Percentiles rank a stretch among this genome's conserved stretches.
Evolutionary conservation across 30 jellyfish, hydroid and myxozoan genomes (phyloP).

Genomic region (Hydractinia echinata): DNA sequence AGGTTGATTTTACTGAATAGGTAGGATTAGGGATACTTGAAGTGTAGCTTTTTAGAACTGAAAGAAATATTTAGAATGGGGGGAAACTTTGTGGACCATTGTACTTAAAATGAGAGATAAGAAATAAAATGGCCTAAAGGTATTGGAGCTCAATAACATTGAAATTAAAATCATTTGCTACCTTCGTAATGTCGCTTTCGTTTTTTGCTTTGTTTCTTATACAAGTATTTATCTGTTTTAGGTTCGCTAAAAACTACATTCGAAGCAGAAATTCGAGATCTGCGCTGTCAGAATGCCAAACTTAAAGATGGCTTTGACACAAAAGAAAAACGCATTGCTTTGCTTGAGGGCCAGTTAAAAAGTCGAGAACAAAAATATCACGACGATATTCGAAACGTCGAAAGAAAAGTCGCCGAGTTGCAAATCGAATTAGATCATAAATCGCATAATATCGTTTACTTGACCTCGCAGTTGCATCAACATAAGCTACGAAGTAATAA

Average conservation of each 20-base stretch:
- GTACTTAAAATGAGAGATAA: too few species aligned
- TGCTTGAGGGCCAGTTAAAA: constrained; percentile 78
- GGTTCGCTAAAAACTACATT: neutral
- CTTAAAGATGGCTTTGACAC: constrained; percentile 39
- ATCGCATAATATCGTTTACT: constrained; percentile 59
- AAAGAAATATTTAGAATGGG: too few species aligned
- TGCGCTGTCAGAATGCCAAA: constrained; percentile 22
- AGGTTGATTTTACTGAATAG: too few species aligned
- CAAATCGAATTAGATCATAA: constrained; percentile 75
- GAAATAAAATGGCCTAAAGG: too few species aligned
- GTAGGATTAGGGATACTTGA: too few species aligned
- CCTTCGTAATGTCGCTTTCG: too few species aligned
- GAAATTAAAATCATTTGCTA: too few species aligned
- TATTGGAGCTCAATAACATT: too few species aligned
- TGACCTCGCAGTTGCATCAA: constrained; percentile 80
- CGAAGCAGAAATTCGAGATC: neutral
- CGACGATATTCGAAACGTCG: constrained; percentile 51
- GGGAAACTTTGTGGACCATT: too few species aligned
- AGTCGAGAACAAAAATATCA: constrained; percentile 71
- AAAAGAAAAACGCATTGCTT: constrained; percentile 66
- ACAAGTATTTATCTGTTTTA: too few species aligned
- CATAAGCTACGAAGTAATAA: neutral
- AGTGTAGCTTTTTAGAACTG: too few species aligned
- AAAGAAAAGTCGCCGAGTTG: constrained; percentile 49
- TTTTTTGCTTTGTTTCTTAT: too few species aligned